phyloP scores from a whole-genome alignment of 2,888 invertebrate species.

The Unio pictorum region DNA sequence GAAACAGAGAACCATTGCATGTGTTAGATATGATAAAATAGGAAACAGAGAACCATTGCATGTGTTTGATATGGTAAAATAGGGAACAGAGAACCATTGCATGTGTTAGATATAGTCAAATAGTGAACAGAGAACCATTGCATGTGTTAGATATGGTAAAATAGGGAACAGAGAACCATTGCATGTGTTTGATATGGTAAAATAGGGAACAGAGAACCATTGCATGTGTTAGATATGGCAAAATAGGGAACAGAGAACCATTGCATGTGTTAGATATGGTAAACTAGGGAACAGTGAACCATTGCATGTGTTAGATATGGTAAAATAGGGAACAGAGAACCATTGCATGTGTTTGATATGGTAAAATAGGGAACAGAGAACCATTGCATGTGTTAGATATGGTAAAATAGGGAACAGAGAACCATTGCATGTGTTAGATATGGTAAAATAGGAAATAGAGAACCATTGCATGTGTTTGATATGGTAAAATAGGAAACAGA shows the following conservation, averaged over 20 bases:
- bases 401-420: conserved; percentile 17
- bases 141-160: no score
- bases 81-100: background rate
- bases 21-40: background rate
- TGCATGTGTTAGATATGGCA: conserved; percentile 43
- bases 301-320: no score
- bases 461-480: conserved; percentile 26
- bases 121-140: no score
- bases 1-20: background rate
- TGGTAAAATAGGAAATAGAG: conserved; percentile 23
- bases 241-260: conserved; percentile 1
- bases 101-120: background rate
- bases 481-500: conserved; percentile 28
- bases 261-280: background rate
- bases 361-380: no score
- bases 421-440: conserved; percentile 7
- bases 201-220: background rate
- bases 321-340: no score
- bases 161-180: no score
- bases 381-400: background rate
- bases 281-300: no score
- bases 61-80: conserved; percentile 29
- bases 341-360: background rate
- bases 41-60: conserved; percentile 16
- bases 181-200: conserved; percentile 43